Evolutionary conservation across 1,140 invertebrate species (phyloP), one percentile per base, ranked within the genome.

Genomic region (Helicoverpa zea): DNA sequence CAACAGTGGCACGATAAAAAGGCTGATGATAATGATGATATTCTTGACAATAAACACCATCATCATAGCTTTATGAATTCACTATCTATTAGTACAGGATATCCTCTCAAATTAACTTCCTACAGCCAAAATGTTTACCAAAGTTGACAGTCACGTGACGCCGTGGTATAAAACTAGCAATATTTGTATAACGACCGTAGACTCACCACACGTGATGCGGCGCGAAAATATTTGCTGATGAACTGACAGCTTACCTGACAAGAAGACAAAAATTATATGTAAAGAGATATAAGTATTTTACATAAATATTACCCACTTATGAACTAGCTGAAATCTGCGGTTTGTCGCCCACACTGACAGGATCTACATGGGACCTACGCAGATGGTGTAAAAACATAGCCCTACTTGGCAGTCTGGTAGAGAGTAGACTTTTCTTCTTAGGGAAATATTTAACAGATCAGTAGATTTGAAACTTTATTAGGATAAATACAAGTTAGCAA

Each of bases 121-220:
- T 12, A 30, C 58, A 30, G 23, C 12, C 58, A 29, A 13, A 61
- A 61, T 61, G 23, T 30, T 61, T 61, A 61, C 58, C 23, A 0
- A 30, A 29, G 11, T 30, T 13, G 58, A 29, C 18, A 61, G 23
- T 13, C 23, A 30, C 58, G 58, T 61, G 58, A 61, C 23, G 13
- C 23, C 23, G 12, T 0, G 10, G 13, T 7, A 61, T 7, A 30
- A 61, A 61, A 14, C 23, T 61, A 61, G 58, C 29, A 3, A 30
- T 61, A 61, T 61, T 61, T 61, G 58, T 30, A 3, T 61, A 30
- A 13, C 29, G 58, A 14, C 58, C 2, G 58, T 61, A 61, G 10
- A 47, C 63, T 64, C n/a, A 30, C 63, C 63, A 47, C 63, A 47
- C 63, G 35, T 64, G 63, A 64, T 64, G n/a, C 3, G 35, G 13